These are phyloP conservation scores for Piaya cayana DNA, from an alignment of 2,113 vertebrate species.

Conservation along the genomic window DNA sequence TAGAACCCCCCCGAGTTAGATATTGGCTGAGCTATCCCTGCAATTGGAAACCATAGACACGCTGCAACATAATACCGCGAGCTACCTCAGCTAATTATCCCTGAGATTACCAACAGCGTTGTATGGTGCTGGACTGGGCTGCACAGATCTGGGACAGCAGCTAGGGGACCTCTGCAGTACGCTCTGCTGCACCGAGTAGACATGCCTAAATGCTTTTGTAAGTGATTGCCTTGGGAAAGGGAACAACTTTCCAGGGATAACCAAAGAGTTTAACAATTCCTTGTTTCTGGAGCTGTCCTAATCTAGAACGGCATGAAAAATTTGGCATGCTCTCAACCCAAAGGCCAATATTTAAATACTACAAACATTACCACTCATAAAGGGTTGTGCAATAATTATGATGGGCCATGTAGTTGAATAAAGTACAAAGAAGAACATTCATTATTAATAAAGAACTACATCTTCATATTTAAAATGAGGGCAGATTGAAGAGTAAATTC, in stretches of 20 bases:
- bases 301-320: neutral
- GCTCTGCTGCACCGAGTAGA: neutral
- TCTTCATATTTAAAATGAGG: neutral
- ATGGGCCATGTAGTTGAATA: neutral
- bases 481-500: neutral
- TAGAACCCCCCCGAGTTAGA: neutral
- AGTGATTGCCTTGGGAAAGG: neutral
- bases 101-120: neutral
- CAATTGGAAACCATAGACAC: neutral
- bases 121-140: neutral
- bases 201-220: neutral
- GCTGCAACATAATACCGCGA: neutral
- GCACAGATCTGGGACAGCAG: neutral
- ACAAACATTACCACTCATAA: neutral
- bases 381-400: neutral
- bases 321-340: neutral
- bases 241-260: neutral
- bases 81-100: neutral
- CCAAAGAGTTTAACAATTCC: neutral
- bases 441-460: constrained; percentile 13
- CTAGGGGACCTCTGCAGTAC: neutral
- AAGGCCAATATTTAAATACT: neutral
- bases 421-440: neutral
- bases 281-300: neutral
- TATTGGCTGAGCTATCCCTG: neutral